Evolutionary conservation across 2,797 vertebrate species (phyloP), one percentile per base, ranked within the genome.

Genomic region (Myotis pilosus): DNA sequence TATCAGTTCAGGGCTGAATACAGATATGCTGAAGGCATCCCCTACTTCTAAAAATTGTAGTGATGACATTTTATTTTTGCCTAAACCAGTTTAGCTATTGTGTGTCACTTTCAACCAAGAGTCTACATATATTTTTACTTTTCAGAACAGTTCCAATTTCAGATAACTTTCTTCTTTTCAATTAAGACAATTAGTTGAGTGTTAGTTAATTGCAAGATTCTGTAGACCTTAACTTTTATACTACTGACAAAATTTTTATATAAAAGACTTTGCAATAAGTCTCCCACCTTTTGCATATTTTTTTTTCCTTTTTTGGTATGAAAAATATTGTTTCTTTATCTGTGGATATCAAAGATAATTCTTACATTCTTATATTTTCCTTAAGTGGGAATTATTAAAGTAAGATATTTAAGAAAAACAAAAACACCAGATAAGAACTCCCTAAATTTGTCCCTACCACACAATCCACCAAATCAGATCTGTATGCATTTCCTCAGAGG

Each of bases 31-130:
- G 38, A 79, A 94, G 53, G 33, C 64, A 78, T 83, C 30, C 22
- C 11, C 28, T 66, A 72, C 60, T 72, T 72, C 53, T 90, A 76
- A 94, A 95, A 87, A 78, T 8, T 71, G 6, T 30, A 78, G 38
- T 86, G 30, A 83, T 47, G 71, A 78, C 22, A 64, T 38, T 72
- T 92, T 71, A 12, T 68, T 92, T 86, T 81, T 68, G 68, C 36
- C 28, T 30, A 71, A 38, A 16, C 28, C 44, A 19, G 72, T 89
- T 81, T 69, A 36, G 2, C 44, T 69, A 60, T 81, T 71, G 49
- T 92, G 15, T 82, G 81, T 76, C 36, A 89, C 74, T 89, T 86
- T 81, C 51, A 72, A 83, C 23, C n/a, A 86, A 71, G 20, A 47
- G 11, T 89, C 19, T 57, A 9, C 3, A 60, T 47, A n/a, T 6